Conservation (phyloP, 2,888 invertebrate genomes). For the Odontocolon sp. region DNA sequence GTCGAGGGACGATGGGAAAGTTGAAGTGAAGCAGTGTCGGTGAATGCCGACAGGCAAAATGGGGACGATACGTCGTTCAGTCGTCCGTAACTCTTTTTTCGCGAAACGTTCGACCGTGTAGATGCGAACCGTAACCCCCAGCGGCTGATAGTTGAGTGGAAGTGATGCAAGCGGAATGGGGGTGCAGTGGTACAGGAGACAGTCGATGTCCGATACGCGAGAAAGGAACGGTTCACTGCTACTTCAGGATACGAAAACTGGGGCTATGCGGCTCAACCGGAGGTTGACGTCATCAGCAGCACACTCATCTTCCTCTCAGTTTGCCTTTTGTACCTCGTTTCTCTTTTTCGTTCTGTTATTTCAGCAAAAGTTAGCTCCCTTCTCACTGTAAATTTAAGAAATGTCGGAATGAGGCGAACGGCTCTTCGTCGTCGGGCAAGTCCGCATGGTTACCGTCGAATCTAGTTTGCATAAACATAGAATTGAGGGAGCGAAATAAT, state of each 20-base stretch:
- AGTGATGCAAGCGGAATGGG: too few relatives aligned
- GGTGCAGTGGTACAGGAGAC: too few relatives aligned
- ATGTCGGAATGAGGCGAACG: not conserved
- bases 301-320: not conserved
- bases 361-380: not conserved
- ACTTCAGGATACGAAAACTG: not conserved
- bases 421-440: constrained; percentile 3
- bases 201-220: too few relatives aligned
- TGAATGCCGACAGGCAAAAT: too few relatives aligned
- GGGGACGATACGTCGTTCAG: too few relatives aligned
- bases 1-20: too few relatives aligned
- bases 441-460: constrained; percentile 13
- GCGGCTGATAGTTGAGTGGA: too few relatives aligned
- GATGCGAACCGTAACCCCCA: too few relatives aligned
- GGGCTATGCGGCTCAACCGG: not conserved
- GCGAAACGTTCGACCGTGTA: too few relatives aligned
- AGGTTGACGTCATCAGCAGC: not conserved
- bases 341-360: constrained; percentile 7
- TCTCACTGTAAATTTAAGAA: not conserved
- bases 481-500: not conserved
- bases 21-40: too few relatives aligned
- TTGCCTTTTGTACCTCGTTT: not conserved
- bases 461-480: constrained; percentile 32
- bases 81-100: too few relatives aligned
- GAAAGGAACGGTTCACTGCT: too few relatives aligned